Evolutionary conservation across 2,888 invertebrate species (phyloP).

Genomic region (Epistrophe grossulariae): DNA sequence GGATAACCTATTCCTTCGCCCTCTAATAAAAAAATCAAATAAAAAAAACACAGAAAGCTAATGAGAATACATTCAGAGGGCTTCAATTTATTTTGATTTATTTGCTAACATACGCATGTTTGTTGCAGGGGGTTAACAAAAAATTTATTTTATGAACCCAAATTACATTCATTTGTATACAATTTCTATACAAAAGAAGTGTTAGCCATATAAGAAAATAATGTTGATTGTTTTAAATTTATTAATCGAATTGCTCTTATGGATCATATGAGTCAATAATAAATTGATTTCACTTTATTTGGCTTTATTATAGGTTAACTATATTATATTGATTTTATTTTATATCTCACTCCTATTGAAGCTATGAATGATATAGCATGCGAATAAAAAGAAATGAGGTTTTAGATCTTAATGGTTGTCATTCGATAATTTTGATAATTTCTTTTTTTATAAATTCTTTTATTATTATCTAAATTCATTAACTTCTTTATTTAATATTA

Average conservation of each 20-base stretch:
- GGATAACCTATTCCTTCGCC: background rate
- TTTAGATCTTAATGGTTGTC: too few species aligned
- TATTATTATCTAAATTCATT: too few species aligned
- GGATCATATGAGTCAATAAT: constrained; percentile 7
- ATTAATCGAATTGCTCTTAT: background rate
- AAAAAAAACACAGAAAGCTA: constrained; percentile 32
- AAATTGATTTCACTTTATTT: constrained; percentile 24
- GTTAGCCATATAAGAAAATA: background rate
- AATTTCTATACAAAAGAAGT: background rate
- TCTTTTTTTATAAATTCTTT: too few species aligned
- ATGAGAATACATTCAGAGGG: constrained; percentile 55
- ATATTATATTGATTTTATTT: too few species aligned
- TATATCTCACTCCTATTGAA: too few species aligned
- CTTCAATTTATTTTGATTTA: constrained; percentile 64
- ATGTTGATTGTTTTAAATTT: background rate
- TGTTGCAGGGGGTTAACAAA: constrained; percentile 15
- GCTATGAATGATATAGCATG: too few species aligned
- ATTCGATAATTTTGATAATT: too few species aligned
- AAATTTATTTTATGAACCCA: background rate
- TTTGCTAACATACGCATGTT: constrained; percentile 43
- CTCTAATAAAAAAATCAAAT: background rate
- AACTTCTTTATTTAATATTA: too few species aligned
- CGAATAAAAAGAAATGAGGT: too few species aligned
- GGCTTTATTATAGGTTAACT: background rate
- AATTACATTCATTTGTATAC: constrained; percentile 16